Conservation (phyloP, 2,888 invertebrate genomes). For the Hydrotaea cyrtoneurina region DNA sequence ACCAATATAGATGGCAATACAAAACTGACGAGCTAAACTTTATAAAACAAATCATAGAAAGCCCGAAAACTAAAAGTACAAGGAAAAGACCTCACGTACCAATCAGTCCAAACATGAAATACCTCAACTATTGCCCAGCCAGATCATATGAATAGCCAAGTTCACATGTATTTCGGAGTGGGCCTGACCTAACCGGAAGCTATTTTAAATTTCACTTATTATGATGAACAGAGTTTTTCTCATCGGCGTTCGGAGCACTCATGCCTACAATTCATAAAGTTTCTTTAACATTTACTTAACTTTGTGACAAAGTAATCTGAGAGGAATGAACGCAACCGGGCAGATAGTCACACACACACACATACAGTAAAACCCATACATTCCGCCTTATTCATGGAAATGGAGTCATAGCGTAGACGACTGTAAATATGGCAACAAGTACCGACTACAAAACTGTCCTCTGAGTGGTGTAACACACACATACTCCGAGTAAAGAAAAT, state of each 20-base stretch:
- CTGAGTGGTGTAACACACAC: slow-evolving; percentile 28
- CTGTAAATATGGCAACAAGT: slow-evolving; percentile 56
- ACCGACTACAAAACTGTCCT: slow-evolving; percentile 48
- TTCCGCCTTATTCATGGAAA: neutral
- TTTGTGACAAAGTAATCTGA: slow-evolving; percentile 40
- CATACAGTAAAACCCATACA: neutral
- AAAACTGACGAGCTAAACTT: too few relatives aligned
- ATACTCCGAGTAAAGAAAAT: slow-evolving; percentile 21
- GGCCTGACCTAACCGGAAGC: too few relatives aligned
- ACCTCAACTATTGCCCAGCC: too few relatives aligned
- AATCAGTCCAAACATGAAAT: too few relatives aligned
- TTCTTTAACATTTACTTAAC: slow-evolving; percentile 42
- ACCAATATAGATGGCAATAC: too few relatives aligned
- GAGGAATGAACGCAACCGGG: slow-evolving; percentile 23
- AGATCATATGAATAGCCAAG: too few relatives aligned
- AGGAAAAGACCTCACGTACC: too few relatives aligned
- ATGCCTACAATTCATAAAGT: neutral
- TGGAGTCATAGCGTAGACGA: neutral
- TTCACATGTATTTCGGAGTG: too few relatives aligned
- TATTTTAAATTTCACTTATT: too few relatives aligned
- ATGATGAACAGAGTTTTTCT: neutral
- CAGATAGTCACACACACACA: slow-evolving; percentile 18
- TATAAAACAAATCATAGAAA: too few relatives aligned
- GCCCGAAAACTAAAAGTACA: too few relatives aligned
- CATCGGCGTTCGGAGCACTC: neutral